Evolutionary conservation across 2,113 vertebrate genomes (phyloP).

Genomic region (Hydropotes inermis): DNA sequence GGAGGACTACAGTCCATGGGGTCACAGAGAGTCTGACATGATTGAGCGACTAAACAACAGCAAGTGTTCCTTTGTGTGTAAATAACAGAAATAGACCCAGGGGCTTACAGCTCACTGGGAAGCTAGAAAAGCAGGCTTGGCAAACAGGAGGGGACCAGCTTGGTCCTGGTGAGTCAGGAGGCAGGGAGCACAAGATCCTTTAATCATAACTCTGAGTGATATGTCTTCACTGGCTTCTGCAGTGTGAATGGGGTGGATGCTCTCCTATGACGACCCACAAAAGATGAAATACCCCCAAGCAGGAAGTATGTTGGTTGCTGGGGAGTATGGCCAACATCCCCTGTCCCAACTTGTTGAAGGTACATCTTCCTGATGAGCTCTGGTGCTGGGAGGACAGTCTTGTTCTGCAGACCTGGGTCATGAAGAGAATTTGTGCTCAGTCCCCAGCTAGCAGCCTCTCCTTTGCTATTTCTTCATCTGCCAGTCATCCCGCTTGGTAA

Average conservation of each 20-base stretch:
- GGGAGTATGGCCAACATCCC: background rate
- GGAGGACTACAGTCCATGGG: background rate
- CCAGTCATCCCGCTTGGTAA: background rate
- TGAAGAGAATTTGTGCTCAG: background rate
- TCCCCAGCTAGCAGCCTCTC: background rate
- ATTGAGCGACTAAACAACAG: background rate
- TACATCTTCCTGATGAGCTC: background rate
- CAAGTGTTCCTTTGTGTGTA: background rate
- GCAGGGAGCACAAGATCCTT: background rate
- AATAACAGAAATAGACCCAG: background rate
- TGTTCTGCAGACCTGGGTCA: background rate
- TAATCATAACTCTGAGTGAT: background rate
- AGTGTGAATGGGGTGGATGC: fast-evolving
- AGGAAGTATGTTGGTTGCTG: too few species aligned
- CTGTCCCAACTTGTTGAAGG: background rate
- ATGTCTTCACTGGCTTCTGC: background rate
- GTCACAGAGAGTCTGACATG: background rate
- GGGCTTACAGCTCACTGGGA: background rate
- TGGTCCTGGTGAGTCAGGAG: background rate
- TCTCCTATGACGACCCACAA: background rate
- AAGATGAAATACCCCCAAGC: background rate
- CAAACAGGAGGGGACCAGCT: too few species aligned
- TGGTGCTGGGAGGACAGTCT: background rate
- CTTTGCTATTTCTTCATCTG: background rate
- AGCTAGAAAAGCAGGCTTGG: background rate